Conservation (phyloP, 2,113 vertebrate genomes). For the Microcebus jonahi region DNA sequence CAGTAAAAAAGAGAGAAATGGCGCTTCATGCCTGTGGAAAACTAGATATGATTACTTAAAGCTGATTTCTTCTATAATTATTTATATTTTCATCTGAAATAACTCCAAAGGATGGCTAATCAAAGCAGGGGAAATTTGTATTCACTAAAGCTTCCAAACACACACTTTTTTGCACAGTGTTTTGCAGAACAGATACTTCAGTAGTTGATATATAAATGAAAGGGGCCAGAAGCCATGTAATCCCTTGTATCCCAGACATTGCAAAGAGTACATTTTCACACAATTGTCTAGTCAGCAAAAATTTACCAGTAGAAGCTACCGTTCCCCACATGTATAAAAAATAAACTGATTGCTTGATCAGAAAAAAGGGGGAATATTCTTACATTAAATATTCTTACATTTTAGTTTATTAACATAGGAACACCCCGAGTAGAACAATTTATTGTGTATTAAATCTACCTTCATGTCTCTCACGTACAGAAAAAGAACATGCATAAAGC, state of each 20-base stretch:
- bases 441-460: not conserved
- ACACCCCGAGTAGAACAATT: not conserved
- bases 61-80: not conserved
- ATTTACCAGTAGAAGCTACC: not conserved
- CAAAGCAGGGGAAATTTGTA: slow-evolving; percentile 5
- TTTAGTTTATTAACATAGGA: not conserved
- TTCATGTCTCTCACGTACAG: not conserved
- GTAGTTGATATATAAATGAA: slow-evolving; percentile 14
- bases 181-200: not conserved
- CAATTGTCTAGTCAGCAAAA: not conserved
- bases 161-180: not conserved
- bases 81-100: slow-evolving; percentile 31
- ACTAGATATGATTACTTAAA: slow-evolving; percentile 5
- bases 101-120: not conserved
- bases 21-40: not conserved
- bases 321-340: slow-evolving; percentile 27
- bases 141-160: not conserved
- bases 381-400: not conserved
- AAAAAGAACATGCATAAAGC: not conserved
- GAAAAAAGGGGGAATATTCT: not conserved
- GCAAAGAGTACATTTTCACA: slow-evolving; percentile 29
- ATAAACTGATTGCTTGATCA: not conserved
- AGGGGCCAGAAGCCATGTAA: not conserved
- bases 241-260: not conserved
- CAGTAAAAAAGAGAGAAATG: not conserved